Evolutionary conservation across 2,797 vertebrate species (phyloP), one percentile per base, ranked within the genome.

Genomic region (Sitta carolinensis): DNA sequence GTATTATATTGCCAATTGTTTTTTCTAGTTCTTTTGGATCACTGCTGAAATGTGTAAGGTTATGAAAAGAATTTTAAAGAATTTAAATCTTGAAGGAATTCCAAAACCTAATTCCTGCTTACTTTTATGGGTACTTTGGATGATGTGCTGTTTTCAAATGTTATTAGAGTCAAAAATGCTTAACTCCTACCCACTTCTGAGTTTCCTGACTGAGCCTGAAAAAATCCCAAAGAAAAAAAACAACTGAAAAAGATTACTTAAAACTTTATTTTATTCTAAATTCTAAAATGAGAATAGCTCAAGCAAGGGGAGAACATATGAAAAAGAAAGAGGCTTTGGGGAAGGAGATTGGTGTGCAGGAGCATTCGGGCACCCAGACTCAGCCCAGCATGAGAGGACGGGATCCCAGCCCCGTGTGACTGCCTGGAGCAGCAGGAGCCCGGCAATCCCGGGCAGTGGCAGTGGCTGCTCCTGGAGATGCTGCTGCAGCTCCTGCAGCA

Each of bases 51-150:
- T 59, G 25, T 70, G 45, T 83, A 95, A 92, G 50, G 84, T 92
- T 97, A 90, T 90, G 79, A 92, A 95, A 97, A 96, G 74, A 92
- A 97, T 96, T 94, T 64, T 69, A 54, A 83, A 96, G 76, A 95
- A 97, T 94, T 93, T 54, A 79, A 69, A 84, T 91, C 26, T 89
- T 84, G 82, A 84, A 92, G 92, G 84, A 96, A 94, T 72, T 61
- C 12, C 77, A 83, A 90, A 83, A 2, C 18, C 85, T 95, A 68
- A 96, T 95, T 94, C 91, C 67, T 94, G 64, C 55, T 96, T 92
- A 77, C 83, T 97, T 95, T 93, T 75, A 87, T 73, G 63, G 54
- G 38, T 43, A 73, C 40, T 85, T 27, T 55, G 81, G 69, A 95
- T 80, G 63, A 79, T 58, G 63, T 62, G 52, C 62, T 68, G 38